Conservation (phyloP, 1,140 invertebrate species). For the Drosophila carrolli region DNA sequence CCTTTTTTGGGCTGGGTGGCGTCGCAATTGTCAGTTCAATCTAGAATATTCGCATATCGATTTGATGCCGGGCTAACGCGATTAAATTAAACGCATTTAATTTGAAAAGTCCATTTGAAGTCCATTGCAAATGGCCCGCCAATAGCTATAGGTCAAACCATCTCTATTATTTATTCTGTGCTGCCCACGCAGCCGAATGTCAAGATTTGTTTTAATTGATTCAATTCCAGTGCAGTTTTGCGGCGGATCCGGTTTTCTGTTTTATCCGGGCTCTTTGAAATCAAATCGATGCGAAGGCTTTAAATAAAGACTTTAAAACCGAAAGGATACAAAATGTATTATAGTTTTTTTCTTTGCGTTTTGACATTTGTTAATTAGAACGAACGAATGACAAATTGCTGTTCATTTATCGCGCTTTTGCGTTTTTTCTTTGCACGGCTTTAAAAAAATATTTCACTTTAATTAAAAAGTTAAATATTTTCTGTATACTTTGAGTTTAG, state of each 20-base stretch:
- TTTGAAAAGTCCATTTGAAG: slow-evolving; percentile 30
- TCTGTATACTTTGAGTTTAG: slow-evolving; percentile 1
- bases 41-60: slow-evolving; percentile 30
- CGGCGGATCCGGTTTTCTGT: too few relatives aligned
- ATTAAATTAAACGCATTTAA: slow-evolving; percentile 15
- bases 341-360: too few relatives aligned
- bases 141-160: slow-evolving; percentile 6
- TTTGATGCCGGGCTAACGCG: slow-evolving; percentile 16
- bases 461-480: too few relatives aligned
- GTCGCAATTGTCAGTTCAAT: slow-evolving; percentile 26
- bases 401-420: neutral
- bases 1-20: neutral
- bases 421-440: neutral
- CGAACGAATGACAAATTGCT: neutral
- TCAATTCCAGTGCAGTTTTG: slow-evolving; percentile 6
- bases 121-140: slow-evolving; percentile 14
- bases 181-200: slow-evolving; percentile 7
- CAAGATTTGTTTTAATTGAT: slow-evolving; percentile 22
- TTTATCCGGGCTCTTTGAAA: neutral
- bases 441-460: too few relatives aligned
- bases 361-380: neutral
- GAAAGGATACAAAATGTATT: too few relatives aligned
- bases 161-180: slow-evolving; percentile 1
- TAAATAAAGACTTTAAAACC: too few relatives aligned
- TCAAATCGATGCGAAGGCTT: neutral